Evolutionary conservation across 2,797 vertebrate genomes (phyloP).

Genomic region (Thamnophis elegans): DNA sequence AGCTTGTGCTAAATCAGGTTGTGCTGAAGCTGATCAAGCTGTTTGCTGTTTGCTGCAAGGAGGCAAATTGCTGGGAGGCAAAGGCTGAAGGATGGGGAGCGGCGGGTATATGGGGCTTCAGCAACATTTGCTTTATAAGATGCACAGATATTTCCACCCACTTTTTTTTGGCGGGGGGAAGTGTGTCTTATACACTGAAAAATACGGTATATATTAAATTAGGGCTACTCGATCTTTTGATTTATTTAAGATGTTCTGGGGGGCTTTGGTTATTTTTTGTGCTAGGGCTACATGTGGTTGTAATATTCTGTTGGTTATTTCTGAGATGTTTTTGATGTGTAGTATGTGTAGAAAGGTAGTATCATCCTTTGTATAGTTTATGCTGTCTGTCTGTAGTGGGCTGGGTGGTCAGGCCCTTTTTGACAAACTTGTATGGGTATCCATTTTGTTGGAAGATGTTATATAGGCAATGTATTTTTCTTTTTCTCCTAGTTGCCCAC

Average conservation of each 20-base stretch:
- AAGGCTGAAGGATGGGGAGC: too few relatives aligned
- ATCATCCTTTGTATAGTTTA: not conserved
- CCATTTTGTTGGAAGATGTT: not conserved
- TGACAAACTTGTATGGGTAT: not conserved
- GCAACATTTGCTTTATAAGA: too few relatives aligned
- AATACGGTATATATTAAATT: not conserved
- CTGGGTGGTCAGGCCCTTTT: not conserved
- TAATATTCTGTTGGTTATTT: too few relatives aligned
- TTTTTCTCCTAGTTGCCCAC: not conserved
- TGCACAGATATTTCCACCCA: too few relatives aligned
- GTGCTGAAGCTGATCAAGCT: too few relatives aligned
- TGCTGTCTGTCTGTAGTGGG: not conserved
- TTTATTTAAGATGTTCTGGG: not conserved
- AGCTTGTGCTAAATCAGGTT: too few relatives aligned
- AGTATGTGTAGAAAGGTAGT: too few relatives aligned
- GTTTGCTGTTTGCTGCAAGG: too few relatives aligned
- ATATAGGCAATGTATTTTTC: not conserved
- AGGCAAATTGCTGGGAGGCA: too few relatives aligned
- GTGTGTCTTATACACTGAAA: too few relatives aligned
- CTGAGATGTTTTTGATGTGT: not conserved
- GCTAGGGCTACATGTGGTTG: not conserved
- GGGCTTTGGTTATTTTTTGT: not conserved
- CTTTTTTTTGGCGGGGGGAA: too few relatives aligned
- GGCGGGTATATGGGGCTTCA: too few relatives aligned
- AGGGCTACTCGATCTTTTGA: not conserved